Percentiles rank a stretch among this genome's conserved stretches.
These are phyloP conservation scores for Onthophagus sagittarius DNA, from an alignment of 2,888 invertebrate genomes.

Conservation along the genomic window DNA sequence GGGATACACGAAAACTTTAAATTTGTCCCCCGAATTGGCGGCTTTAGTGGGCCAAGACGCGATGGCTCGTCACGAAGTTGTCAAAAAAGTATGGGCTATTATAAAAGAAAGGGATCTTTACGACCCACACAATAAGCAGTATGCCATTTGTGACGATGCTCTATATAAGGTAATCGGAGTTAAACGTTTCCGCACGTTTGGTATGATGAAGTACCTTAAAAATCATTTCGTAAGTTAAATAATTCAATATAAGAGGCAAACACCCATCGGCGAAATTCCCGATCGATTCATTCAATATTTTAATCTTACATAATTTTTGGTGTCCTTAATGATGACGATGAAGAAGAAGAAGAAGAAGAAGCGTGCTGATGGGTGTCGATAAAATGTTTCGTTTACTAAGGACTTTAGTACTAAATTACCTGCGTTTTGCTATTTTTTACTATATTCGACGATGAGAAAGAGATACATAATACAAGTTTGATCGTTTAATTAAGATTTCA, in stretches of 20 bases:
- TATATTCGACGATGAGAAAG: no score
- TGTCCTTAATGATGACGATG: neutral
- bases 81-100: slow-evolving; percentile 85
- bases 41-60: slow-evolving; percentile 79
- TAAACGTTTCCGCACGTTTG: slow-evolving; percentile 90
- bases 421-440: no score
- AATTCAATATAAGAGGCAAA: neutral
- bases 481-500: neutral
- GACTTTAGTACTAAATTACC: neutral
- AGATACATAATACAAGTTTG: neutral
- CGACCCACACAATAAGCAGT: slow-evolving; percentile 93
- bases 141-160: slow-evolving; percentile 89
- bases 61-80: slow-evolving; percentile 86
- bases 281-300: neutral
- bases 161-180: slow-evolving; percentile 85
- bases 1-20: slow-evolving; percentile 82
- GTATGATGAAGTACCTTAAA: slow-evolving; percentile 96
- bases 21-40: slow-evolving; percentile 79
- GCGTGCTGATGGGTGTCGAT: neutral
- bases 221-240: slow-evolving; percentile 73
- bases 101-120: slow-evolving; percentile 85
- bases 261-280: slow-evolving; percentile 18
- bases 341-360: neutral
- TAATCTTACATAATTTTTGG: neutral
- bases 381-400: neutral